These are phyloP conservation scores for Drosophila lowei DNA, from an alignment of 1,140 invertebrate species.

Conservation along the genomic window DNA sequence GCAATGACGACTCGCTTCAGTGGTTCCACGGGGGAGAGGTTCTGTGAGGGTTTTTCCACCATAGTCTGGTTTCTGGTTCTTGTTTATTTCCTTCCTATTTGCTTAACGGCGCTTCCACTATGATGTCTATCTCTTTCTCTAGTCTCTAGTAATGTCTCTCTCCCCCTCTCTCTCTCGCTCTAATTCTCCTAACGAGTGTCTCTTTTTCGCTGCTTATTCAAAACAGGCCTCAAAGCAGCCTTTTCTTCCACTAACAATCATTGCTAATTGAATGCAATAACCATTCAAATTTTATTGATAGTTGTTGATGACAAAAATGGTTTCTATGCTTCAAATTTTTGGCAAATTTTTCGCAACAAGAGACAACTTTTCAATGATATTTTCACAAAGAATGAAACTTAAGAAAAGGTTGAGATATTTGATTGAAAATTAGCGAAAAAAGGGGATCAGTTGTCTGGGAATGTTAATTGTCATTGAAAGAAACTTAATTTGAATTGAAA, in stretches of 20 bases:
- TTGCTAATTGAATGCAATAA: conserved; percentile 63
- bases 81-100: conserved; percentile 78
- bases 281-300: conserved; percentile 45
- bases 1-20: conserved; percentile 70
- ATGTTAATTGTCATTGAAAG: neutral
- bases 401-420: conserved; percentile 1
- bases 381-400: neutral
- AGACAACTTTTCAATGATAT: neutral
- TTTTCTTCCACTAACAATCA: conserved; percentile 52
- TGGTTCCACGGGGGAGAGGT: conserved; percentile 50
- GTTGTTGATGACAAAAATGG: neutral
- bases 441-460: no score
- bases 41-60: conserved; percentile 11
- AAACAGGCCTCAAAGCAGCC: conserved; percentile 4
- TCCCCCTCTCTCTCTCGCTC: neutral
- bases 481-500: neutral
- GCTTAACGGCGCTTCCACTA: conserved; percentile 54
- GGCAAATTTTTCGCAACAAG: conserved; percentile 35
- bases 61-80: conserved; percentile 48
- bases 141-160: no score
- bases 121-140: conserved; percentile 6
- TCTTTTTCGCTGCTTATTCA: neutral
- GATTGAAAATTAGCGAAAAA: neutral
- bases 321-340: conserved; percentile 24
- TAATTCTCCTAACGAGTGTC: neutral